Evolutionary conservation across 2,888 invertebrate genomes (phyloP).

Genomic region (Choristoneura rosaceana): DNA sequence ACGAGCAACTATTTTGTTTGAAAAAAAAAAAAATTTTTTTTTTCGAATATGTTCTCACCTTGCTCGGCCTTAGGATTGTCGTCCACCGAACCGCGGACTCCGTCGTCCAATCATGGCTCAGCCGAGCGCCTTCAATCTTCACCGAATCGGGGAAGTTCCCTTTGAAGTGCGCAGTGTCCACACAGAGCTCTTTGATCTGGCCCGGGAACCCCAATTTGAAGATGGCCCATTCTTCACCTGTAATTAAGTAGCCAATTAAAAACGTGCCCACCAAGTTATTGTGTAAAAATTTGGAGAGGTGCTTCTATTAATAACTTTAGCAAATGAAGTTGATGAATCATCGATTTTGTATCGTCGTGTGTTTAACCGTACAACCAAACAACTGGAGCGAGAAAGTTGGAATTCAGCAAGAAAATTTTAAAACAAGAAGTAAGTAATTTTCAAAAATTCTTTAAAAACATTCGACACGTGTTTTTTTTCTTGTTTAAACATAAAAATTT

Average conservation of each 20-base stretch:
- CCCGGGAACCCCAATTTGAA: slow-evolving; percentile 85
- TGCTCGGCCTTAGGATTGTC: slow-evolving; percentile 77
- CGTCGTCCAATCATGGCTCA: slow-evolving; percentile 63
- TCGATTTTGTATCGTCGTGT: not conserved
- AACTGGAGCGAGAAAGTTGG: not conserved
- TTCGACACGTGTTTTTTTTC: too few relatives aligned
- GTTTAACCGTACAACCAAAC: not conserved
- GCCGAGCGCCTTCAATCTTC: slow-evolving; percentile 81
- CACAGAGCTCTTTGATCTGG: slow-evolving; percentile 76
- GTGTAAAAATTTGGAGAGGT: slow-evolving; percentile 20
- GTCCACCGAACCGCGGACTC: slow-evolving; percentile 70
- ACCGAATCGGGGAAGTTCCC: slow-evolving; percentile 88
- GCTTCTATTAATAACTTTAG: not conserved
- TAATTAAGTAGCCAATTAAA: slow-evolving; percentile 45
- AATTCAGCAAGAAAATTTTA: too few relatives aligned
- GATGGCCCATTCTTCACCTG: slow-evolving; percentile 87
- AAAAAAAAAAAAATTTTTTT: too few relatives aligned
- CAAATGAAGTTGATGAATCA: not conserved
- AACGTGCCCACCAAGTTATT: slow-evolving; percentile 13
- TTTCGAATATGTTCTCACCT: slow-evolving; percentile 65
- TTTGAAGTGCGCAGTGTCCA: slow-evolving; percentile 87
- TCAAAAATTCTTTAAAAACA: too few relatives aligned
- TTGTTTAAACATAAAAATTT: too few relatives aligned
- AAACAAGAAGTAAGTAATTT: too few relatives aligned
- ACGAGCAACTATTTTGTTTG: too few relatives aligned